A percentile compares a stretch with the other conserved stretches of the same genome.
phyloP scores from a whole-genome alignment of 2,113 vertebrate species.

The Corythaeola cristata region DNA sequence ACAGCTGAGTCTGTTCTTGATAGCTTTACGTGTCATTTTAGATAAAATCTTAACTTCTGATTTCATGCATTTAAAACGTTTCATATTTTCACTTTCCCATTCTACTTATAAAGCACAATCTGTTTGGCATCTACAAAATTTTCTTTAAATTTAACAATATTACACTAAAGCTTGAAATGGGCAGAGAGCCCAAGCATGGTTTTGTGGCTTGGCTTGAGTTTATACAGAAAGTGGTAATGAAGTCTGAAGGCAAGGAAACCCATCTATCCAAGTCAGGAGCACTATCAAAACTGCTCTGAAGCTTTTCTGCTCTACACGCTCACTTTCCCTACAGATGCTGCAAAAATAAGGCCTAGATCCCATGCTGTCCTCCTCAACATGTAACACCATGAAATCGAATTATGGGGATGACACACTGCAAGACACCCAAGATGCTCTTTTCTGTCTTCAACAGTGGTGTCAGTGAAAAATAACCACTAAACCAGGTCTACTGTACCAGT shows the following conservation, averaged over 20 bases:
- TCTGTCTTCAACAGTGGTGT: not conserved
- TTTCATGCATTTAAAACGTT: not conserved
- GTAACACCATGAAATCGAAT: fast-evolving
- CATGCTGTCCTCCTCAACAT: fast-evolving
- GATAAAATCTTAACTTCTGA: not conserved
- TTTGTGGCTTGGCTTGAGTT: constrained; percentile 34
- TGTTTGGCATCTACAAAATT: constrained; percentile 4
- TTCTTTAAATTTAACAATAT: constrained; percentile 22
- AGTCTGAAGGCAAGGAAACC: not conserved
- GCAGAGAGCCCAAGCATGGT: not conserved
- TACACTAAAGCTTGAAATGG: constrained; percentile 8
- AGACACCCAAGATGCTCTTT: not conserved
- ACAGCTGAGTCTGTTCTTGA: not conserved
- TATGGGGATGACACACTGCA: not conserved
- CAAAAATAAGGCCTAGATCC: not conserved
- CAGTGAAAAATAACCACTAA: not conserved
- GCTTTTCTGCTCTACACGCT: not conserved
- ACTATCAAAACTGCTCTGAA: not conserved
- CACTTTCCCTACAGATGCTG: not conserved
- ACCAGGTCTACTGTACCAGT: not conserved
- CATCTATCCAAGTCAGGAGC: not conserved
- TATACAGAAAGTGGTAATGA: not conserved
- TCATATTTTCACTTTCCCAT: not conserved
- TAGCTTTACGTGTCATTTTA: not conserved
- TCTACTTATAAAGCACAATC: not conserved